These are phyloP conservation scores for Rutilus rutilus DNA, from an alignment of 2,113 vertebrate genomes.

Conservation along the genomic window DNA sequence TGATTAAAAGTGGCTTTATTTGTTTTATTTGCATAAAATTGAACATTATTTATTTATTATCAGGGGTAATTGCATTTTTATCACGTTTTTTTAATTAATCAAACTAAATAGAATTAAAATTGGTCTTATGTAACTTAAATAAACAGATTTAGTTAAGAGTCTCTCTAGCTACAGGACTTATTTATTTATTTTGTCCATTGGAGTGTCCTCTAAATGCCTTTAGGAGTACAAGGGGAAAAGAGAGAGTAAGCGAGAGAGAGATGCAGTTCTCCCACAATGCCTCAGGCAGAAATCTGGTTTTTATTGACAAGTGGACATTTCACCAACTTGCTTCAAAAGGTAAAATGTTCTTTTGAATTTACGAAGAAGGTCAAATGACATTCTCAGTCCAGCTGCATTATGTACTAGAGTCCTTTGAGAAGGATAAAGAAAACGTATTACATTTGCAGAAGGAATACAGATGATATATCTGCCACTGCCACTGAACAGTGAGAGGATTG, in stretches of 20 bases:
- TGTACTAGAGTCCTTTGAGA: neutral
- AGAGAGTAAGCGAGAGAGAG: neutral
- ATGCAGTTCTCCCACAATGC: conserved; percentile 9
- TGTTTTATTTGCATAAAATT: neutral
- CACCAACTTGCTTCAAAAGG: conserved; percentile 24
- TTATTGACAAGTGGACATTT: conserved; percentile 47
- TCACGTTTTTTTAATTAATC: neutral
- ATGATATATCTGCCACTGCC: neutral
- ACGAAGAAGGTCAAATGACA: neutral
- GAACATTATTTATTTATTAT: neutral
- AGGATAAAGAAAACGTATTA: neutral
- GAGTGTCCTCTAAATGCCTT: conserved; percentile 6
- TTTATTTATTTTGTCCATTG: neutral
- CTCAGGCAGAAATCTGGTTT: conserved; percentile 41
- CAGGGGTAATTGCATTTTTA: neutral
- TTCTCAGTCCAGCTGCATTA: neutral
- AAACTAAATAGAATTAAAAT: neutral
- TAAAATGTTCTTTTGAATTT: conserved; percentile 25
- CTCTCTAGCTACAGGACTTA: neutral
- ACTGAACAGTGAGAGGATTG: neutral
- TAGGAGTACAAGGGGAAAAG: conserved; percentile 37
- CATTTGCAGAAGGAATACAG: neutral
- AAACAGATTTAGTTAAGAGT: neutral
- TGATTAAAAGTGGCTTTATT: neutral
- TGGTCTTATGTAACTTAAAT: neutral